Evolutionary conservation across 2,888 invertebrate genomes (phyloP).

Genomic region (Rhamnusium bicolor): DNA sequence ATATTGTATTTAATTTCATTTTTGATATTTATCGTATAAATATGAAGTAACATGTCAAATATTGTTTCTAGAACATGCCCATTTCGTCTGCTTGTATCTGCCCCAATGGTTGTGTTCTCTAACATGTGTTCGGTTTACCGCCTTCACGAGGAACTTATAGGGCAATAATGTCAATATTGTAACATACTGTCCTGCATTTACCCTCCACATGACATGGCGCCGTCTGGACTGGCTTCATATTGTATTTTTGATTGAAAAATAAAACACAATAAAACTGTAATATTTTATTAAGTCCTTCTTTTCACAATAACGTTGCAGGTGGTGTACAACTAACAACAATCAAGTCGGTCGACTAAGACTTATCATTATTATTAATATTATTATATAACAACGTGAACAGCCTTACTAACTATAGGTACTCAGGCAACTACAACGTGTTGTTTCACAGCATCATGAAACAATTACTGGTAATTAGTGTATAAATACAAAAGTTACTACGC

Average conservation of each 20-base stretch:
- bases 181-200: no score
- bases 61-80: no score
- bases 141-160: no score
- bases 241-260: slow-evolving; percentile 8
- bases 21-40: no score
- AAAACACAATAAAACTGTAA: slow-evolving; percentile 65
- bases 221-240: no score
- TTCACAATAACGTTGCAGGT: slow-evolving; percentile 70
- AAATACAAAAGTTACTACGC: slow-evolving; percentile 65
- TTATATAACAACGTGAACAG: slow-evolving; percentile 72
- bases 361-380: slow-evolving; percentile 64
- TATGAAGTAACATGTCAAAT: no score
- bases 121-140: no score
- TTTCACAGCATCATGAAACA: slow-evolving; percentile 68
- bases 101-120: no score
- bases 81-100: no score
- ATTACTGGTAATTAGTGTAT: slow-evolving; percentile 69
- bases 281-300: slow-evolving; percentile 70
- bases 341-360: slow-evolving; percentile 67
- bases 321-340: slow-evolving; percentile 71
- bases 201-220: no score
- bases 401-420: slow-evolving; percentile 71
- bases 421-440: slow-evolving; percentile 70
- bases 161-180: no score
- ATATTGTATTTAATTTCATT: no score